A percentile compares a stretch with the other conserved stretches of the same genome.
Evolutionary conservation across 1,140 invertebrate species (phyloP).

Genomic region (Neodiprion pinetum): DNA sequence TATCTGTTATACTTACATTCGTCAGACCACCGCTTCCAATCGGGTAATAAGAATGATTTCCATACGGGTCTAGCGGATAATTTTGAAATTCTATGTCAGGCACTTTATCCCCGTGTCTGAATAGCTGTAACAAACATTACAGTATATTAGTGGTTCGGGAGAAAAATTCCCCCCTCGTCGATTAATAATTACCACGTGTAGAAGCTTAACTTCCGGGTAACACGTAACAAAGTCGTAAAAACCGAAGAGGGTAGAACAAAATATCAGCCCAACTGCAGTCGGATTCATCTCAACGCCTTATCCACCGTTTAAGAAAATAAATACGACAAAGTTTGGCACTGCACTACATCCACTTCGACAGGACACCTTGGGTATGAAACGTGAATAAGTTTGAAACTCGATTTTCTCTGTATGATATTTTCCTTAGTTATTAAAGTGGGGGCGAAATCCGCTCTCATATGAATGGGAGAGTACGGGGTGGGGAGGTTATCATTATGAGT

Average conservation of each 20-base stretch:
- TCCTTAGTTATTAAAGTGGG: too few species aligned
- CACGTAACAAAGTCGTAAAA: slow-evolving; percentile 25
- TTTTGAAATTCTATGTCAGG: slow-evolving; percentile 56
- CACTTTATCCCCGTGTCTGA: slow-evolving; percentile 59
- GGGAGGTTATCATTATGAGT: too few species aligned
- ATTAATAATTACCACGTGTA: slow-evolving; percentile 49
- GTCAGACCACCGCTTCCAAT: slow-evolving; percentile 58
- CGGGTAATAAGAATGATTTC: slow-evolving; percentile 53
- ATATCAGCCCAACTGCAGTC: too few species aligned
- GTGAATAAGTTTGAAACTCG: too few species aligned
- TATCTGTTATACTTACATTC: slow-evolving; percentile 49
- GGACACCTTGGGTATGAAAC: too few species aligned
- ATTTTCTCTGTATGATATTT: too few species aligned
- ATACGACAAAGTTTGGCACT: too few species aligned
- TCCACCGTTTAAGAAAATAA: too few species aligned
- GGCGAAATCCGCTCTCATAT: too few species aligned
- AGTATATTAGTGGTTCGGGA: not conserved
- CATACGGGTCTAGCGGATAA: slow-evolving; percentile 59
- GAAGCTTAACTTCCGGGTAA: slow-evolving; percentile 45
- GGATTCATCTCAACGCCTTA: too few species aligned
- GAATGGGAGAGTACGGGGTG: too few species aligned
- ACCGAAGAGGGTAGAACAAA: not conserved
- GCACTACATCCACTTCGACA: too few species aligned
- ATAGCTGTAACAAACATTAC: slow-evolving; percentile 52
- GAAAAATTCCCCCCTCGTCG: not conserved